These are phyloP conservation scores for Poecilia velifera DNA, from an alignment of 2,797 vertebrate genomes.

Conservation along the genomic window DNA sequence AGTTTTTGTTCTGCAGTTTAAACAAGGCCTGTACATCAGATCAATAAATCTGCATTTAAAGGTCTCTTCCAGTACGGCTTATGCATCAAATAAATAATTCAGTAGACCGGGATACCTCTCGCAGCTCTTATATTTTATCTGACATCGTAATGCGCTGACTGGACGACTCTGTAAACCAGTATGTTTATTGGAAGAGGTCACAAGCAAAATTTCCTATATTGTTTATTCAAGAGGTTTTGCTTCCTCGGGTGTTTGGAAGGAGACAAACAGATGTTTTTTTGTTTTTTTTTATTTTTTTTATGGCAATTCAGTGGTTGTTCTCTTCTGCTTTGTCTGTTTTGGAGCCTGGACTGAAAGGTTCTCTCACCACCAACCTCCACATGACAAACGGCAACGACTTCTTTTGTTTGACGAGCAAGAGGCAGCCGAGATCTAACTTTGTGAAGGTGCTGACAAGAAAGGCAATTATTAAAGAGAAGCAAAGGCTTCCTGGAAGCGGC, in stretches of 20 bases:
- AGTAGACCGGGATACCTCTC: background rate
- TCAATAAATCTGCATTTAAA: constrained; percentile 5
- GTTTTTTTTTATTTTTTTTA: constrained; percentile 16
- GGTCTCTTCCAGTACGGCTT: background rate
- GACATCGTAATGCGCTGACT: constrained; percentile 30
- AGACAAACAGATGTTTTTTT: constrained; percentile 10
- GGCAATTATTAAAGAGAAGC: constrained; percentile 44
- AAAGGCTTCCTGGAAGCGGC: constrained; percentile 34
- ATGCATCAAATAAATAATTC: constrained; percentile 43
- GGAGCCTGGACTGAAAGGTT: constrained; percentile 28
- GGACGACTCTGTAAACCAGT: background rate
- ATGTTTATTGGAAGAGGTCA: background rate
- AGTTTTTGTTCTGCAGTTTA: background rate
- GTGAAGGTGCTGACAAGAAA: constrained; percentile 52
- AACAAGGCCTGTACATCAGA: constrained; percentile 6
- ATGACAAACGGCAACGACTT: constrained; percentile 58
- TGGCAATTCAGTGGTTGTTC: constrained; percentile 29
- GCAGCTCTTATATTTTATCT: constrained; percentile 28
- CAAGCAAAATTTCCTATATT: background rate
- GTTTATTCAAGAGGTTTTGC: constrained; percentile 21
- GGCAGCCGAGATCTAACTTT: constrained; percentile 50
- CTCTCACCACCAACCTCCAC: constrained; percentile 11
- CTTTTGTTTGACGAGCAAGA: constrained; percentile 49
- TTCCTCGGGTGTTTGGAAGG: constrained; percentile 24
- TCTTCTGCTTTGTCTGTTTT: constrained; percentile 22